Evolutionary conservation across 2,888 invertebrate species (phyloP).

Genomic region (Tenthredo livida): DNA sequence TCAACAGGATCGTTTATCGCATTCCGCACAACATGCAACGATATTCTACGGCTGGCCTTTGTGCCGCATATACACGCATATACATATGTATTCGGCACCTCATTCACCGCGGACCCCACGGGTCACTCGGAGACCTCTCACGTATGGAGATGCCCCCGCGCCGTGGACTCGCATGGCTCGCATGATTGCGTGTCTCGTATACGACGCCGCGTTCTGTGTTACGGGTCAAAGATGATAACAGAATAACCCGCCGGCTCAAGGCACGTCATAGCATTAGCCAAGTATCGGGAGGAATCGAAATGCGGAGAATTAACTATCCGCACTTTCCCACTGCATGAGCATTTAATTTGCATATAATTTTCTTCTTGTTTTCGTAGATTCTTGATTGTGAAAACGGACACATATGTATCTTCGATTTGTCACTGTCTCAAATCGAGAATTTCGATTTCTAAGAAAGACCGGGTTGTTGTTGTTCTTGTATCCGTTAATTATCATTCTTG

Average conservation of each 20-base stretch:
- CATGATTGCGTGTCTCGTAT: slow-evolving; percentile 16
- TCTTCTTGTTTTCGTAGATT: background rate
- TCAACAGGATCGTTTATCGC: slow-evolving; percentile 8
- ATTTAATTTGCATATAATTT: background rate
- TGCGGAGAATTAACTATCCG: background rate
- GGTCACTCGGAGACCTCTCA: slow-evolving; percentile 46
- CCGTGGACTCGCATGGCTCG: slow-evolving; percentile 12
- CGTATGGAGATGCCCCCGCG: slow-evolving; percentile 14
- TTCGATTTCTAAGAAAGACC: background rate
- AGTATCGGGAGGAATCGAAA: background rate
- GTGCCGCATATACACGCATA: background rate
- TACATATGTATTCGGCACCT: background rate
- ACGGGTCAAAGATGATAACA: slow-evolving; percentile 44
- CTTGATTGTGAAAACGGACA: background rate
- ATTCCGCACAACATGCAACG: background rate
- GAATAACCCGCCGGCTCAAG: background rate
- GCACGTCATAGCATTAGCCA: background rate
- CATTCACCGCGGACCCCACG: slow-evolving; percentile 16
- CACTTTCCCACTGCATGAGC: background rate
- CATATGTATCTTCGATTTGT: background rate
- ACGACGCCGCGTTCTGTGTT: background rate
- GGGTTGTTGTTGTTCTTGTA: background rate
- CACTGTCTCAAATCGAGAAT: too few relatives aligned
- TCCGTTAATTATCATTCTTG: background rate
- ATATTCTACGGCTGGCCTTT: background rate